A percentile compares a stretch with the other conserved stretches of the same genome.
Evolutionary conservation across 1,140 invertebrate genomes (phyloP).

Genomic region (Nymphalis io): DNA sequence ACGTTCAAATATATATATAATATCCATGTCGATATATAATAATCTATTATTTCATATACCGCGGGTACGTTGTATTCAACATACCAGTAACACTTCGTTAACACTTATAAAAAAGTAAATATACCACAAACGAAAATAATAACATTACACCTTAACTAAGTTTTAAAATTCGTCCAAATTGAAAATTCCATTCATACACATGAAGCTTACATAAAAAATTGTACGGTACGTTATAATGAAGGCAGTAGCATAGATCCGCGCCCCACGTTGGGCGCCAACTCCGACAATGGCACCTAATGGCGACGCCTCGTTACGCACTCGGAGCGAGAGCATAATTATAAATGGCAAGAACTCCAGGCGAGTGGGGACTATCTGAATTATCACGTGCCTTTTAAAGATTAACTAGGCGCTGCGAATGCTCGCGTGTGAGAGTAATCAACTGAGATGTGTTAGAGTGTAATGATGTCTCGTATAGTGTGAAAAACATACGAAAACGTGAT

Average conservation of each 20-base stretch:
- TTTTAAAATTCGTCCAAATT: constrained; percentile 8
- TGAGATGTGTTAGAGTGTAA: background rate
- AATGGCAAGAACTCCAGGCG: constrained; percentile 34
- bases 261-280: constrained; percentile 55
- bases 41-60: no score
- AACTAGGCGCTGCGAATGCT: constrained; percentile 34
- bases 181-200: constrained; percentile 8
- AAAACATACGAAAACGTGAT: background rate
- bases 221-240: constrained; percentile 25
- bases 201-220: constrained; percentile 1
- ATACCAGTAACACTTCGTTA: background rate
- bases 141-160: background rate
- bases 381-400: constrained; percentile 43
- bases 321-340: constrained; percentile 50
- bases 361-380: constrained; percentile 40
- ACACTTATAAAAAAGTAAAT: background rate
- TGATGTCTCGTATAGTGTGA: constrained; percentile 4
- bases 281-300: constrained; percentile 66
- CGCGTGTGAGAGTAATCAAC: constrained; percentile 13
- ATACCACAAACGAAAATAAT: background rate
- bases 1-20: no score
- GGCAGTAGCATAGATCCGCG: constrained; percentile 26
- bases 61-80: background rate
- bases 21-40: no score
- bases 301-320: constrained; percentile 62